Evolutionary conservation across 37 sponge, comb jelly and placozoan species (phyloP).

Genomic region (Theonella swinhoei): DNA sequence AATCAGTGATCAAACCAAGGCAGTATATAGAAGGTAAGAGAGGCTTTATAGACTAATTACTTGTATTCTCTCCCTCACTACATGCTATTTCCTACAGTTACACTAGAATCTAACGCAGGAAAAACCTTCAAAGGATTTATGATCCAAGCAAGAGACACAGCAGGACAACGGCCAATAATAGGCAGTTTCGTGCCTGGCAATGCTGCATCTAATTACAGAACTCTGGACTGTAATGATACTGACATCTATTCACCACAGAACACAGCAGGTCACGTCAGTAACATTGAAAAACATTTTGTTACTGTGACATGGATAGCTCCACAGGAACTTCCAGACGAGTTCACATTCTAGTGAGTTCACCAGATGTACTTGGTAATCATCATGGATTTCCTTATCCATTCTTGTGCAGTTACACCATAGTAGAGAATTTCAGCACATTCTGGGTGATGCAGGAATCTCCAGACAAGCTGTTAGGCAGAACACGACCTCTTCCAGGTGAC

Average conservation of each 20-base stretch:
- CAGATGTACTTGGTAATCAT: no score
- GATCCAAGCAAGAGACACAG: background rate
- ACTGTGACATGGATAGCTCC: background rate
- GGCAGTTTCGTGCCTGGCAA: no score
- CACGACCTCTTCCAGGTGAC: background rate
- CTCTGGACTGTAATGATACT: background rate
- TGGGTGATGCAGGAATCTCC: conserved; percentile 16
- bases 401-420: conserved; percentile 26
- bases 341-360: conserved; percentile 1
- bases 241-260: background rate
- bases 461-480: background rate
- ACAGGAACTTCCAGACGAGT: background rate
- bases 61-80: background rate
- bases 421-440: conserved; percentile 12
- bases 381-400: no score
- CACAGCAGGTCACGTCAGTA: background rate
- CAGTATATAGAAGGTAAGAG: background rate
- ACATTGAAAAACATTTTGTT: background rate
- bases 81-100: background rate
- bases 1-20: background rate
- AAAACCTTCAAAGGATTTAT: conserved; percentile 6
- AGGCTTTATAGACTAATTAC: background rate
- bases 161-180: background rate
- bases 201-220: no score
- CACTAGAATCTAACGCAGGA: background rate